phyloP scores from a whole-genome alignment of 2,888 invertebrate genomes.

The Priocnemis perturbator region DNA sequence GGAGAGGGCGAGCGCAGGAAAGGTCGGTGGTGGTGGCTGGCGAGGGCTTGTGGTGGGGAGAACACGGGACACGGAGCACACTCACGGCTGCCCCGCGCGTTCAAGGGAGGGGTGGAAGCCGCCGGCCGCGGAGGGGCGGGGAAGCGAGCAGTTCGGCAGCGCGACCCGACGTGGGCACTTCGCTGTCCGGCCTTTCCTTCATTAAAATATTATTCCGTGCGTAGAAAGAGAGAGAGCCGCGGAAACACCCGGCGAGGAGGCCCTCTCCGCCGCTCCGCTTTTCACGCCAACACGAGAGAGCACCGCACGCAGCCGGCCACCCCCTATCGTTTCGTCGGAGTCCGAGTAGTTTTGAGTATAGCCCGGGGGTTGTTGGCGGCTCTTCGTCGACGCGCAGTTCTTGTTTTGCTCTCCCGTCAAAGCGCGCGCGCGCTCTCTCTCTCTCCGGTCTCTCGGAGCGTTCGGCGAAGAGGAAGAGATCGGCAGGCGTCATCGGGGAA shows the following conservation, averaged over 20 bases:
- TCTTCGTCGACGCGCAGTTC: no score
- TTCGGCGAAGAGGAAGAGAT: no score
- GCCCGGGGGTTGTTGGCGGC: no score
- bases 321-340: conserved; percentile 29
- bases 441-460: no score
- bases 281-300: conserved; percentile 38
- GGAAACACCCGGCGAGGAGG: conserved; percentile 50
- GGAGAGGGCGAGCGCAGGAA: neutral
- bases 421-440: no score
- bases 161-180: conserved; percentile 75
- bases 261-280: conserved; percentile 49
- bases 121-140: conserved; percentile 71
- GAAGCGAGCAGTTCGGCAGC: conserved; percentile 74
- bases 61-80: conserved; percentile 24
- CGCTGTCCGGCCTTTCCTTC: conserved; percentile 75
- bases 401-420: no score
- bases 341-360: conserved; percentile 19
- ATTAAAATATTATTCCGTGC: conserved; percentile 73
- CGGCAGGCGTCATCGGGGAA: no score
- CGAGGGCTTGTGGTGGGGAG: conserved; percentile 39
- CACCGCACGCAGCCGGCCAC: conserved; percentile 30
- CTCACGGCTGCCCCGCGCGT: conserved; percentile 35
- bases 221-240: conserved; percentile 46
- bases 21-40: conserved; percentile 25
- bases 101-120: conserved; percentile 62